Evolutionary conservation across 2,888 invertebrate species (phyloP).

Genomic region (Dugesia japonica): DNA sequence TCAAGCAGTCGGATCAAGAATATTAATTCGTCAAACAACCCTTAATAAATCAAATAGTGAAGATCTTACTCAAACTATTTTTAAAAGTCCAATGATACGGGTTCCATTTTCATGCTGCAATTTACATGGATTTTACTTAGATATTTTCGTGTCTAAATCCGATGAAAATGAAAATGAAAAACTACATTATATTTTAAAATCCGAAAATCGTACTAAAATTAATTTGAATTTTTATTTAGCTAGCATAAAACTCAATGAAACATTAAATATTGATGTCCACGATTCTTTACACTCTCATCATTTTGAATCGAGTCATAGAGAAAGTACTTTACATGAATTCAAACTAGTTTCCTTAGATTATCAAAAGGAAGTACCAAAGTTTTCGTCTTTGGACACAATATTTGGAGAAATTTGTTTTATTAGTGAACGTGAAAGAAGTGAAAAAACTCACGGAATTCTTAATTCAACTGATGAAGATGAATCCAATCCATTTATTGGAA

Average conservation of each 20-base stretch:
- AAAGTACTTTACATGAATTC: neutral
- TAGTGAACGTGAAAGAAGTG: conserved; percentile 1
- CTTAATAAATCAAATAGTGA: neutral
- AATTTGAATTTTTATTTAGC: neutral
- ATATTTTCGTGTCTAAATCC: neutral
- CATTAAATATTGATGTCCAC: neutral
- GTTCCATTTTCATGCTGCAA: conserved; percentile 23
- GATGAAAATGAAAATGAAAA: neutral
- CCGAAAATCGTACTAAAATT: conserved; percentile 22
- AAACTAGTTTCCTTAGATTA: neutral
- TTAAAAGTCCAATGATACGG: conserved; percentile 22
- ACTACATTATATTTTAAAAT: neutral
- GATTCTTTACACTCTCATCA: conserved; percentile 13
- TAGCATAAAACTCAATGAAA: neutral
- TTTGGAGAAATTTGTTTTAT: conserved; percentile 22
- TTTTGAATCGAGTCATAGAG: conserved; percentile 21
- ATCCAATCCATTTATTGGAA: neutral
- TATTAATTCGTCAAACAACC: conserved; percentile 12
- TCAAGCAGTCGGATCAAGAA: neutral
- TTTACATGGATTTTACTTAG: neutral
- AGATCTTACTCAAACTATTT: neutral
- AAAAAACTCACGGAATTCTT: neutral
- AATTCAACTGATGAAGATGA: conserved; percentile 9
- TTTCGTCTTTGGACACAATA: neutral
- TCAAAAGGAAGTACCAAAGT: neutral